Evolutionary conservation across 2,888 invertebrate genomes (phyloP), one percentile per base, ranked within the genome.

Genomic region (Dynastes maya): DNA sequence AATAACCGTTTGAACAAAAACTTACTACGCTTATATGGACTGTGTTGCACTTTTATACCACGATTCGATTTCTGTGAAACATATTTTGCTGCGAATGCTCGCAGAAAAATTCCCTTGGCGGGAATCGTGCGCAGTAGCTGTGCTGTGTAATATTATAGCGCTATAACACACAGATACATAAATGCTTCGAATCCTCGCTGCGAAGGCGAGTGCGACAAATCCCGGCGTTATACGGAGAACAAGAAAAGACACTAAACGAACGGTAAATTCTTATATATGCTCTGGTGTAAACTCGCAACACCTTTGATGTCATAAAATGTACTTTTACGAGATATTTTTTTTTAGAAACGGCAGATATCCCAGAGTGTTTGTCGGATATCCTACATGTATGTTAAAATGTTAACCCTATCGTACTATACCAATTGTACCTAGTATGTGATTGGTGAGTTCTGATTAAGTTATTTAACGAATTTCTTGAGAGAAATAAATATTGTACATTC

Each of bases 241-340:
- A 75, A 78, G 75, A 78, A 65, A 65, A 74, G 64, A 79, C 79
- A 72, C 74, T 77, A 77, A 79, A 77, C 72, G 49, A 78, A 76
- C 75, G 65, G 70, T 80, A 80, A 80, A 75, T 78, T 80, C 76
- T 45, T 27, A 76, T 80, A 80, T 78, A 76, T 55, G 64, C 71
- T 45, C 76, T 53, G 76, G 71, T 72, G 76, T 70, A 78, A 80
- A 76, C 76, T 76, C 37, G 72, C 76, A 67, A 45, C 78, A 78
- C 63, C 78, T 80, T 75, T 80, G 78, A 78, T 65, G 64, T 63
- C 68, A 76, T 80, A 80, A 78, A 80, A 71, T 76, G 37, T 80
- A 76, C 71, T 80, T 80, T 80, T 80, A 78, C 72, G 80, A 70
- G 78, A 22, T 83, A 67, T 67, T 76, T 70, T 71, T 53, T 61